A percentile compares a stretch with the other conserved stretches of the same genome.
Conservation (phyloP, 53 echinoderm and acorn worm genomes). For the Paracentrotus lividus region DNA sequence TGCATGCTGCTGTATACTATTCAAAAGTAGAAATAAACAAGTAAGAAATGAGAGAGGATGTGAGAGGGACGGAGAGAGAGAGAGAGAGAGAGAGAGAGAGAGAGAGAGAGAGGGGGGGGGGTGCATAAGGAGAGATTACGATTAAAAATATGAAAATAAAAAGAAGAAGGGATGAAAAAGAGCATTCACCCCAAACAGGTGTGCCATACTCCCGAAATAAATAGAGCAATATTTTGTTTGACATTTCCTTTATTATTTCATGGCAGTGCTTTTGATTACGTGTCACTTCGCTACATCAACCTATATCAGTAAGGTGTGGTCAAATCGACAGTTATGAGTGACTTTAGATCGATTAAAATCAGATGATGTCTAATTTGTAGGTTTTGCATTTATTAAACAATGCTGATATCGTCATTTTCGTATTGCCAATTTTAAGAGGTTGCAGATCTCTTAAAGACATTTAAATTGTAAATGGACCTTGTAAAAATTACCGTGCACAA, state of each 20-base stretch:
- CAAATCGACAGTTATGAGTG: neutral
- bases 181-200: constrained; percentile 54
- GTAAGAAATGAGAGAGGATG: neutral
- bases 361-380: no score
- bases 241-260: neutral
- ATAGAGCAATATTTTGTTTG: neutral
- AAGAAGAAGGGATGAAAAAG: constrained; percentile 4
- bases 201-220: neutral
- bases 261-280: neutral
- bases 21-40: constrained; percentile 16
- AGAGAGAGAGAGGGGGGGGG: neutral
- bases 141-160: constrained; percentile 1
- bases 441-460: no score
- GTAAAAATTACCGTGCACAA: no score
- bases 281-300: neutral
- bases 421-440: no score
- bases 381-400: no score
- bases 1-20: neutral
- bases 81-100: neutral
- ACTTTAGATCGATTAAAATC: neutral
- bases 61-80: neutral
- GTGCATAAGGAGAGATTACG: neutral
- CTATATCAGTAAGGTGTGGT: neutral
- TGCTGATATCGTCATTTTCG: no score
- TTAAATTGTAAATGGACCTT: no score